Base-by-base conservation (phyloP, 2,113 vertebrate genomes). In the Labeo rohita region DNA sequence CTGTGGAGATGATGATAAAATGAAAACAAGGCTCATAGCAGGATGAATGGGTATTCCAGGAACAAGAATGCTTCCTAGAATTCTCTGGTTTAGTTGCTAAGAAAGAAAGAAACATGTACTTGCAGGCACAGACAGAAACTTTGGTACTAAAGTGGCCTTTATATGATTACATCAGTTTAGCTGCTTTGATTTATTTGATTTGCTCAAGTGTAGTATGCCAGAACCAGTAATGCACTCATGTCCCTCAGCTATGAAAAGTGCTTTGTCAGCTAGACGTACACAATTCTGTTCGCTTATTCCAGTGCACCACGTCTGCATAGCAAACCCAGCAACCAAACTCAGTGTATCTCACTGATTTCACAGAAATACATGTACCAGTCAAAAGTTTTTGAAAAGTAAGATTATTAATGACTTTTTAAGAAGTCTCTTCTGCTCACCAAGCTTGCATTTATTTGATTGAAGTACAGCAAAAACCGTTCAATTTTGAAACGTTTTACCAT, bases 181-280 rank as follows among this genome's bases (percentile, higher is more conserved):
- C 18, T 63, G 63, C 49, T 91, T 89, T 91, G 89, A 91, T 91
- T 92, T 91, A 84, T 9, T 83, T 80, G 59, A 75, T 50, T 86
- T 84, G 49, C 75, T 75, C 65, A 52, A 28, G 66, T 43, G 23
- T 45, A 52, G 12, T 84, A 52, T 45, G 23, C 75, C 68, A 79
- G 68, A 88, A 85, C 79, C 82, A 54, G 83, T 75, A 80, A 89
- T 92, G 87, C 89, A 87, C 72, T 88, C 65, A 84, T 83, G 87
- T 90, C 93, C 91, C 45, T 0, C 61, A 92, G 92, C 89, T 87
- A 91, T 84, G 88, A 84, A 92, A 93, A 92, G 12, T 18, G 21
- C 84, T 88, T 87, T 13, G 89, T 93, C 88, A 89, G 87, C 85
- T 56, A 47, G 74, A 65, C 36, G 18, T 18, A 56, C 45, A 18